Percentiles rank a stretch among this genome's conserved stretches.
These are phyloP conservation scores for Aramus guarauna DNA, from an alignment of 2,113 vertebrate species.

Conservation along the genomic window DNA sequence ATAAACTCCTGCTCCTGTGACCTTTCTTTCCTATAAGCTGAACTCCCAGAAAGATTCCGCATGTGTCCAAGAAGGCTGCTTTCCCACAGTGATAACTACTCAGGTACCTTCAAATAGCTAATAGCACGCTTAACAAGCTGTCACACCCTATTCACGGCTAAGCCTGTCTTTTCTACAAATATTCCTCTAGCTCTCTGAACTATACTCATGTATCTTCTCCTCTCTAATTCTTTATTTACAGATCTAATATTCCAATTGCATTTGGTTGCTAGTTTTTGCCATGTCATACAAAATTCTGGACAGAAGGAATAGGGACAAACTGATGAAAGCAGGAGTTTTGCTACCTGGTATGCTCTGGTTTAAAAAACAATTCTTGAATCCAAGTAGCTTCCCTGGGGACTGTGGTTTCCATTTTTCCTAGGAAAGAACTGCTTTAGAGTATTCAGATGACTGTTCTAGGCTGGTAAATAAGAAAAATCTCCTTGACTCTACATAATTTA, in stretches of 20 bases:
- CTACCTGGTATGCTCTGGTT: background rate
- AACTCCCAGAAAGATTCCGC: background rate
- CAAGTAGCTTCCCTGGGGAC: background rate
- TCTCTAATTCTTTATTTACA: background rate
- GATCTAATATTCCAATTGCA: background rate
- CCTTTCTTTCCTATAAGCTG: background rate
- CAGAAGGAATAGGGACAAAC: background rate
- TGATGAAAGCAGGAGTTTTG: background rate
- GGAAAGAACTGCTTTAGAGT: background rate
- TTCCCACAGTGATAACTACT: background rate
- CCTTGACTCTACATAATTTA: background rate
- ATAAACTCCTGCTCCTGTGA: background rate
- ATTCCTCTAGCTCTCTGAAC: background rate
- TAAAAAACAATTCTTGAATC: background rate
- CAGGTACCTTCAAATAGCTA: background rate
- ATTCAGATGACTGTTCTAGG: background rate
- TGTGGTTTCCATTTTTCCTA: background rate
- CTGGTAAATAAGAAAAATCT: background rate
- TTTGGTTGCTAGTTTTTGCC: background rate
- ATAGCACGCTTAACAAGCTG: background rate
- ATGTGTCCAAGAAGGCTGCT: background rate
- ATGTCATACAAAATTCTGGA: background rate
- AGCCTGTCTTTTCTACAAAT: background rate
- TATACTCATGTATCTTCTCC: background rate
- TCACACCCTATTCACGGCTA: background rate